Percentiles rank a stretch among this genome's conserved stretches.
These are phyloP conservation scores for Listrodromus nycthemerus DNA, from an alignment of 2,888 invertebrate genomes.

Conservation along the genomic window DNA sequence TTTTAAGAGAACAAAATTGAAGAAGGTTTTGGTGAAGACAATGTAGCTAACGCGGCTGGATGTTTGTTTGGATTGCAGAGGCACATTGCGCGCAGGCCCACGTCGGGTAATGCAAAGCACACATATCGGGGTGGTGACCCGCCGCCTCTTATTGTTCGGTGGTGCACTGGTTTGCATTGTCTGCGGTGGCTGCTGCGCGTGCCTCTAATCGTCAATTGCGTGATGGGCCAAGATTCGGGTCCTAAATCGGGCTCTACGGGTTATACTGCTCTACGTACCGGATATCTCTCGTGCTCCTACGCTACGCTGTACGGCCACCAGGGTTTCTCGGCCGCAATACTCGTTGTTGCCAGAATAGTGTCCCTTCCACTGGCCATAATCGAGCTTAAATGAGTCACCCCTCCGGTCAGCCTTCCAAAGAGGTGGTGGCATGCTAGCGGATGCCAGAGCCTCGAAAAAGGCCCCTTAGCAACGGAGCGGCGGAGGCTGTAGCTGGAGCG, in stretches of 20 bases:
- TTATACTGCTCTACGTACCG: constrained; percentile 78
- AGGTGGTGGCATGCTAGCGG: constrained; percentile 80
- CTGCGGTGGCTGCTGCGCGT: constrained; percentile 85
- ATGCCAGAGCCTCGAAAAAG: constrained; percentile 71
- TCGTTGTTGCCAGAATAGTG: constrained; percentile 81
- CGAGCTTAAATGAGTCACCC: constrained; percentile 75
- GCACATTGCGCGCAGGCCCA: constrained; percentile 85
- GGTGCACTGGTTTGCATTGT: constrained; percentile 84
- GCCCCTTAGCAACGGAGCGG: constrained; percentile 81
- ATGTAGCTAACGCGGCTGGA: constrained; percentile 84
- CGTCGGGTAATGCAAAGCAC: constrained; percentile 84
- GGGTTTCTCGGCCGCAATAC: constrained; percentile 76
- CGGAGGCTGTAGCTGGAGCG: constrained; percentile 83
- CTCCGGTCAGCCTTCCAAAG: constrained; percentile 78
- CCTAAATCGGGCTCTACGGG: constrained; percentile 77
- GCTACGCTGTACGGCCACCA: constrained; percentile 79
- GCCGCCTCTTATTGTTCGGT: constrained; percentile 82
- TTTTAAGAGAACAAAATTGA: constrained; percentile 53
- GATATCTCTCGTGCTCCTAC: constrained; percentile 78
- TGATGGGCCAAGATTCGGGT: constrained; percentile 76
- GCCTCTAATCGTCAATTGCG: constrained; percentile 83
- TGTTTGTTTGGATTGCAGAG: constrained; percentile 85
- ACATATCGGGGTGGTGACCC: constrained; percentile 79
- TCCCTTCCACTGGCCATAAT: constrained; percentile 79
- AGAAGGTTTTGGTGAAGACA: constrained; percentile 71